A percentile compares a stretch with the other conserved stretches of the same genome.
Evolutionary conservation across 2,113 vertebrate genomes (phyloP).

Genomic region (Ophiodon elongatus): DNA sequence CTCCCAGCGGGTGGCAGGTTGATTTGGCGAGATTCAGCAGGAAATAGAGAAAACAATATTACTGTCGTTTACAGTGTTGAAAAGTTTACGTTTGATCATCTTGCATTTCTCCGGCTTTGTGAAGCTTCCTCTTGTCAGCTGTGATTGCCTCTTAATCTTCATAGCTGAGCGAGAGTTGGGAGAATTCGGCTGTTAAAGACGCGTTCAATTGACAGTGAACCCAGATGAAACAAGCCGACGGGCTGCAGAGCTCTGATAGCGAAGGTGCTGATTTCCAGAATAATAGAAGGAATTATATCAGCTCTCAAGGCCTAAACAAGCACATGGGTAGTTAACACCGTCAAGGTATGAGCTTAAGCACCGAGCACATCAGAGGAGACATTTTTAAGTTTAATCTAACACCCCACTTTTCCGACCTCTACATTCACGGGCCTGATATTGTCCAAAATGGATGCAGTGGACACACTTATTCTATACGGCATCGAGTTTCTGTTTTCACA

Average conservation of each 20-base stretch:
- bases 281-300: not conserved
- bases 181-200: conserved; percentile 14
- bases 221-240: not conserved
- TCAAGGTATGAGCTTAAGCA: not conserved
- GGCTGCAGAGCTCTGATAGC: not conserved
- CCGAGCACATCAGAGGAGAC: not conserved
- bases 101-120: conserved; percentile 29
- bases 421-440: no score
- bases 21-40: conserved; percentile 27
- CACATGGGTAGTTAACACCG: not conserved
- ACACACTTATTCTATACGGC: no score
- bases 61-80: not conserved
- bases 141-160: conserved; percentile 38
- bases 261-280: not conserved
- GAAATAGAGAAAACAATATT: conserved; percentile 17
- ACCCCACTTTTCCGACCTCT: no score
- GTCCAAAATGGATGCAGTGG: no score
- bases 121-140: conserved; percentile 30
- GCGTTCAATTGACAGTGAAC: conserved; percentile 13
- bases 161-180: not conserved
- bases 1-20: not conserved
- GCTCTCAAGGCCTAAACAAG: not conserved
- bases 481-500: no score
- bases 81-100: conserved; percentile 41
- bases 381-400: not conserved